Percentiles rank a stretch among this genome's conserved stretches.
These are phyloP conservation scores for Eulemur albifrons DNA, from an alignment of 2,797 vertebrate genomes.

Conservation along the genomic window DNA sequence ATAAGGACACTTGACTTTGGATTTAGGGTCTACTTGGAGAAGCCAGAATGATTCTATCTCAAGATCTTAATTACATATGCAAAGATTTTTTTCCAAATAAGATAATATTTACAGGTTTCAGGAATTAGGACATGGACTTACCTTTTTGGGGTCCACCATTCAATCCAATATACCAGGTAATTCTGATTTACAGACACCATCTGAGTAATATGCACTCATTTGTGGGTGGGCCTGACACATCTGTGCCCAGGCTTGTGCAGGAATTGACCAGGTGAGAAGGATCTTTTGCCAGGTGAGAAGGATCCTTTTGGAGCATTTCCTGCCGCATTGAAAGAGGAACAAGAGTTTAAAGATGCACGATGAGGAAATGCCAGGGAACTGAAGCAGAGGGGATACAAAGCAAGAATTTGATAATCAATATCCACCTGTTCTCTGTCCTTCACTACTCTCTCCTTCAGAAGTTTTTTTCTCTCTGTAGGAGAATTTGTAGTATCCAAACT, in stretches of 20 bases:
- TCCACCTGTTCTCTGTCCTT: not conserved
- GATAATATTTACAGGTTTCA: not conserved
- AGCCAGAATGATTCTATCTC: not conserved
- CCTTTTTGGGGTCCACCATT: not conserved
- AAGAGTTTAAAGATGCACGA: not conserved
- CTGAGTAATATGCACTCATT: not conserved
- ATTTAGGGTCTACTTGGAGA: not conserved
- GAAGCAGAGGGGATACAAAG: not conserved
- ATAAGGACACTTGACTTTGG: not conserved
- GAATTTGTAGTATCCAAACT: not conserved
- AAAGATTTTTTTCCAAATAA: not conserved
- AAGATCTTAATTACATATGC: not conserved
- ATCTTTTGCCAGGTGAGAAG: not conserved
- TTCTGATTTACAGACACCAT: not conserved
- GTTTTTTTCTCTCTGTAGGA: not conserved
- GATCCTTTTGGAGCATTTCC: not conserved
- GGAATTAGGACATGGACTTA: not conserved
- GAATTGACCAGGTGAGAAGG: not conserved
- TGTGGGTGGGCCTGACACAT: not conserved
- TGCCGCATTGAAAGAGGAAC: not conserved
- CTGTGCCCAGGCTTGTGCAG: not conserved
- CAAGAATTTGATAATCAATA: not conserved
- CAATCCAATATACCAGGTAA: not conserved
- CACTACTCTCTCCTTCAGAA: not conserved
- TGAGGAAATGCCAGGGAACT: not conserved